phyloP scores from a whole-genome alignment of 1,140 invertebrate species.

The Akabosia matsudoensis region DNA sequence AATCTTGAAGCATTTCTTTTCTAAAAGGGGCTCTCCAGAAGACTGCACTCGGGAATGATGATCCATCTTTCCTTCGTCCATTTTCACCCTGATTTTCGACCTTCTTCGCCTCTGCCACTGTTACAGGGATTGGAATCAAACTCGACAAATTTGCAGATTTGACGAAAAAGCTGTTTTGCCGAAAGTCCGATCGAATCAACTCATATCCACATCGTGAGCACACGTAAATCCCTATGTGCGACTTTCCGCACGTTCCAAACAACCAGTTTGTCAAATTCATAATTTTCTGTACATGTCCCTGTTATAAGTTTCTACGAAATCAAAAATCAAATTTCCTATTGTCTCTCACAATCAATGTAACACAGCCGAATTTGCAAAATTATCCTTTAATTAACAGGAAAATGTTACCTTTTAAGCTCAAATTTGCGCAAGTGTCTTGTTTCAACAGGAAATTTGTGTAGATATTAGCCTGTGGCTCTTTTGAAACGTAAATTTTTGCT shows the following conservation, averaged over 20 bases:
- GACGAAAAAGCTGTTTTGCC: background rate
- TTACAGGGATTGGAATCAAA: background rate
- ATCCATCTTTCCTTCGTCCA: too few relatives aligned
- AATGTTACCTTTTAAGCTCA: too few relatives aligned
- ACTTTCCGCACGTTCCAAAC: background rate
- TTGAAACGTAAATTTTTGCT: too few relatives aligned
- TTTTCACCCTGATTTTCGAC: background rate
- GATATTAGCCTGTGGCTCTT: too few relatives aligned
- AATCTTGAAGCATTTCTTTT: background rate
- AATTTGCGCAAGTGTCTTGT: too few relatives aligned
- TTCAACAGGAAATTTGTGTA: too few relatives aligned
- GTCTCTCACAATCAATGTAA: background rate
- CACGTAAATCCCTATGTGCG: conserved; percentile 24
- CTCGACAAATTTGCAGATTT: background rate
- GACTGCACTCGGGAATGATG: too few relatives aligned
- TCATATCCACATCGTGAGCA: conserved; percentile 31
- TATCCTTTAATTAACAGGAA: too few relatives aligned
- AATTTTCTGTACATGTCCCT: background rate
- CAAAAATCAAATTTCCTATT: too few relatives aligned
- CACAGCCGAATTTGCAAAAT: too few relatives aligned
- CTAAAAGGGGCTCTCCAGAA: background rate
- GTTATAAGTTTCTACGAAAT: too few relatives aligned
- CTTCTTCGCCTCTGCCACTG: background rate
- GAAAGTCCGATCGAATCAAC: conserved; percentile 21
- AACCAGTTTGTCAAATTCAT: background rate